Evolutionary conservation across 1,140 invertebrate species (phyloP).

Genomic region (Drosophila seguyi): DNA sequence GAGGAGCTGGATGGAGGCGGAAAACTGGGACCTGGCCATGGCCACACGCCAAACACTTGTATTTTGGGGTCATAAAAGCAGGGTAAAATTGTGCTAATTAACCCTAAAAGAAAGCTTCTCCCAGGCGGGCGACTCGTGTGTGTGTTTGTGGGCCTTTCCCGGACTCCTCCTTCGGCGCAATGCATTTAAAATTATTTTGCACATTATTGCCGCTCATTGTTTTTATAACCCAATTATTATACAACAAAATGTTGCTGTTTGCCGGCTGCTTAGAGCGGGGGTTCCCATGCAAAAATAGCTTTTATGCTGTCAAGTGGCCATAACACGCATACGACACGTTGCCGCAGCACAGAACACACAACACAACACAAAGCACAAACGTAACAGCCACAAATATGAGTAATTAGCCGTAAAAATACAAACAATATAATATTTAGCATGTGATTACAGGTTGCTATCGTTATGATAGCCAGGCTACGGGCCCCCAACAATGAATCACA

Average conservation of each 20-base stretch:
- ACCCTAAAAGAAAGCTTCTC: constrained; percentile 74
- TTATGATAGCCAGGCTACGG: constrained; percentile 62
- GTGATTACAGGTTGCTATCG: constrained; percentile 61
- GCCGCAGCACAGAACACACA: neutral
- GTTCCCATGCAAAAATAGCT: constrained; percentile 63
- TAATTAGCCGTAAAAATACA: constrained; percentile 76
- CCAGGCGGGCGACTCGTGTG: constrained; percentile 42
- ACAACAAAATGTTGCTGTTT: constrained; percentile 34
- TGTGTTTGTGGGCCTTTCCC: constrained; percentile 33
- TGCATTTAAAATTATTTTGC: constrained; percentile 81
- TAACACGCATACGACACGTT: constrained; percentile 73
- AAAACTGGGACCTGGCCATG: constrained; percentile 73
- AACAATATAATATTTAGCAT: constrained; percentile 67
- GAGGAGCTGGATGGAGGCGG: constrained; percentile 30
- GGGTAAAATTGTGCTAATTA: constrained; percentile 83
- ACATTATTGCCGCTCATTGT: constrained; percentile 81
- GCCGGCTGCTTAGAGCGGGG: constrained; percentile 17
- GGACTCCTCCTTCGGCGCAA: constrained; percentile 5
- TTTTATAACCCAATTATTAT: constrained; percentile 79
- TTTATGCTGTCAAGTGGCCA: constrained; percentile 70
- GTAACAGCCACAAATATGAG: constrained; percentile 52
- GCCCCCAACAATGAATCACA: constrained; percentile 67
- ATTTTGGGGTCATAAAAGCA: constrained; percentile 78
- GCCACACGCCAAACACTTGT: constrained; percentile 74
- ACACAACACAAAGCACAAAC: constrained; percentile 11